Base-by-base conservation (phyloP, 2,797 vertebrate species). In the Orientallactaga sibirica region DNA sequence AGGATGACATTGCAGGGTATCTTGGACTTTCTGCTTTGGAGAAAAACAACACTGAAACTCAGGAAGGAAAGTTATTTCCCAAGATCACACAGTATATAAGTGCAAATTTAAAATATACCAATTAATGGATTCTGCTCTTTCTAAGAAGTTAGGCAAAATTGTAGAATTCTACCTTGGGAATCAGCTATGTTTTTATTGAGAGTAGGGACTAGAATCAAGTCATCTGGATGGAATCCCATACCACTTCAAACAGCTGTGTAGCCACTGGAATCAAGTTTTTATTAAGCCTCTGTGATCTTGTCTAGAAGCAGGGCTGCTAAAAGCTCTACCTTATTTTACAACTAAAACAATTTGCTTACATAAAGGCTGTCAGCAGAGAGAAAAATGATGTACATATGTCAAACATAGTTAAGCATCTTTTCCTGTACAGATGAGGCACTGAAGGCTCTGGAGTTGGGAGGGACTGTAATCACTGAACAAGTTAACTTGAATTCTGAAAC, bases 101-200 rank as follows among this genome's bases (percentile, higher is more conserved):
- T 4, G 22, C 19, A 70, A 27, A 29, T 24, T 2, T 43, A 76
- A 74, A 48, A 79, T 19, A 27, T n/a, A 71, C 3, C 5, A 7
- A 4, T 7, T 0, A 16, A 3, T 37, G 33, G 11, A 3, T 67
- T 79, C 6, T 15, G 58, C n/a, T 14, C 19, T 37, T 67, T 62
- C n/a, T 2, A 1, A 80, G 14, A 71, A 41, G 37, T 43, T 67
- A 16, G 9, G 64, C 1, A 20, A 66, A 79, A 43, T 4, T 24
- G 2, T 2, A 52, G 22, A 43, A 81, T 33, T 61, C 22, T 80
- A 29, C 37, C 1, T 5, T 29, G 33, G 11, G 25, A 43, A 27
- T 76, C 6, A 62, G 33, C 2, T 2, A 70, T 5, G 2, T 8
- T 37, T 0, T 0, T 24, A 4, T 9, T n/a, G 27, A 33, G 19